Evolutionary conservation across 2,888 invertebrate species (phyloP), one percentile per base, ranked within the genome.

Genomic region (Marasmarcha lunaedactyla): DNA sequence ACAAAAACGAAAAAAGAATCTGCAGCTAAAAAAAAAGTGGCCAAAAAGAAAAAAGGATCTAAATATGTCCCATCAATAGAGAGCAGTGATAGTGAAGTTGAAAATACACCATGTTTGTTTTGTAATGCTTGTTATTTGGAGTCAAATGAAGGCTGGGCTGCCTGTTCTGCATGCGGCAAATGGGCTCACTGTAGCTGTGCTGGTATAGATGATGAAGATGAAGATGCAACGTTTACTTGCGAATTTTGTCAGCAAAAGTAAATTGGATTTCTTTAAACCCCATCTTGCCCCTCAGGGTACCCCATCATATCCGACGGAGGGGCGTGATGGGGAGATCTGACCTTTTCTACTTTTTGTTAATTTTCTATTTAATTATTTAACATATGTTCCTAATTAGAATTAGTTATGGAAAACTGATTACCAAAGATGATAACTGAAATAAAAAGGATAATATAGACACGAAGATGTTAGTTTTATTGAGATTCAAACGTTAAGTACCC

Each of bases 131-230:
- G 39, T 14, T 46, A 44, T 46, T 49, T 42, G 38, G 44, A 33
- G 42, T 48, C 48, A 20, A 44, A 42, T 46, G 45, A 45, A 45
- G 42, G 44, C 36, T 47, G 46, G 47, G 38, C 42, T 41, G 36
- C 40, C 40, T 46, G 44, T 42, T 46, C 39, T 37, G n/a, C 36
- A 34, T 46, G 46, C 44, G 36, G 40, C 41, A 45, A 25, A 41
- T 46, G 46, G 42, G 33, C 41, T 33, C 36, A 45, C 42, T 38
- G 42, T 40, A 40, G 42, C 41, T 44, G 44, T 26, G 38, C 44
- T 36, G 42, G 42, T 39, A 43, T 42, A 34, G 39, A 43, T 41
- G 45, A 34, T 13, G 43, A 42, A 39, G 45, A 47, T 45, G 45
- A 47, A 36, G 41, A 44, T 42, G 42, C 41, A 39, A 44, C 15